Evolutionary conservation across 1,140 invertebrate species (phyloP).

Genomic region (Orius insidiosus): DNA sequence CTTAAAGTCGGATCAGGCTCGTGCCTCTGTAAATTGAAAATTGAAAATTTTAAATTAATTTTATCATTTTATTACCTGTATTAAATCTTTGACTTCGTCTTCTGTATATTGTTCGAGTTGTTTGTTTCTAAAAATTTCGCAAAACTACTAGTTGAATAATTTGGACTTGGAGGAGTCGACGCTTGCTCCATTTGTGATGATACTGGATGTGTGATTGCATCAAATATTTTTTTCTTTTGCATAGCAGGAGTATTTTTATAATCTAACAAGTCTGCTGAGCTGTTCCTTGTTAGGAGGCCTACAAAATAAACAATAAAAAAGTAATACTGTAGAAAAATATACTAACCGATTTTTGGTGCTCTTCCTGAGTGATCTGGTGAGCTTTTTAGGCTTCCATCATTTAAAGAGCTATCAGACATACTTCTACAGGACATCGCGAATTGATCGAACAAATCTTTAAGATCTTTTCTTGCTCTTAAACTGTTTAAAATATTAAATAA

Average conservation of each 20-base stretch:
- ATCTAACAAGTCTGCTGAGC: conserved; percentile 46
- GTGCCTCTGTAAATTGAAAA: conserved; percentile 51
- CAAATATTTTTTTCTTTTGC: conserved; percentile 64
- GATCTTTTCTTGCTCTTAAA: conserved; percentile 70
- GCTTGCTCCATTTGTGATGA: conserved; percentile 58
- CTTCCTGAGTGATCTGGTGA: conserved; percentile 31
- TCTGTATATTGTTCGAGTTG: conserved; percentile 67
- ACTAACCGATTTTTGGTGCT: conserved; percentile 41
- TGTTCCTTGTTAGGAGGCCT: conserved; percentile 58
- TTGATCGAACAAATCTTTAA: conserved; percentile 80
- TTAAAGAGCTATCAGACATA: conserved; percentile 33
- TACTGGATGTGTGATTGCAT: conserved; percentile 71
- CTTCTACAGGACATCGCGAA: conserved; percentile 49
- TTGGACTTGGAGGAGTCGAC: conserved; percentile 68
- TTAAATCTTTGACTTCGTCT: conserved; percentile 44
- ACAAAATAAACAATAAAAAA: conserved; percentile 14
- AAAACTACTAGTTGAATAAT: conserved; percentile 64
- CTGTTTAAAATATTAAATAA: conserved; percentile 27
- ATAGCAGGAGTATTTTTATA: conserved; percentile 31
- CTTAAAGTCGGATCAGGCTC: conserved; percentile 69
- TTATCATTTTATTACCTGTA: conserved; percentile 17
- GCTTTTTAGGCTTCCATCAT: conserved; percentile 30
- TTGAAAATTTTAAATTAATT: neutral
- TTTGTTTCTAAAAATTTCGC: conserved; percentile 66
- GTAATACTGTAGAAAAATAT: too few species aligned